phyloP scores from a whole-genome alignment of 1,140 invertebrate genomes.

The Panonychus citri region DNA sequence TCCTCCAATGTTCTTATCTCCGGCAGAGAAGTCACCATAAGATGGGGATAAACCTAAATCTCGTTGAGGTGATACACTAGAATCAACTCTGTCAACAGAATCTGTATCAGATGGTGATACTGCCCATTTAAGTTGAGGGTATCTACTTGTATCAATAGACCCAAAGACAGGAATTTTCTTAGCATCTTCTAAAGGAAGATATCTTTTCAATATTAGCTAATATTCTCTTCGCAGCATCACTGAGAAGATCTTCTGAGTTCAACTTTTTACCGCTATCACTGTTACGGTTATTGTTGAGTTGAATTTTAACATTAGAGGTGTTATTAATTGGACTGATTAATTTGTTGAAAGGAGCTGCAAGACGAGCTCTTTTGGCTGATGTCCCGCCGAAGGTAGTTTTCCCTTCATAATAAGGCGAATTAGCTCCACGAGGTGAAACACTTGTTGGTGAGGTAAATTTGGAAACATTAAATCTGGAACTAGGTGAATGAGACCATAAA shows the following conservation, averaged over 20 bases:
- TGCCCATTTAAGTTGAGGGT: not conserved
- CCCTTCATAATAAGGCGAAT: constrained; percentile 54
- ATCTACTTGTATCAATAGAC: not conserved
- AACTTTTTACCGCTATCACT: not conserved
- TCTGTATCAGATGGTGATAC: not conserved
- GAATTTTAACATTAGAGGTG: not conserved
- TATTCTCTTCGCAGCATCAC: constrained; percentile 23
- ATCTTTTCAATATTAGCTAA: constrained; percentile 22
- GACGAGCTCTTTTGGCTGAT: constrained; percentile 29
- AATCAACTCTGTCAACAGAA: too few relatives aligned
- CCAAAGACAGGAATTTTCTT: constrained; percentile 17
- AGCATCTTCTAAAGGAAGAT: constrained; percentile 24
- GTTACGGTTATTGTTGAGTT: not conserved
- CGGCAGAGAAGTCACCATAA: too few relatives aligned
- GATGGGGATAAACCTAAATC: too few relatives aligned
- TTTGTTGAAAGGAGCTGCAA: constrained; percentile 15
- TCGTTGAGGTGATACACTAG: too few relatives aligned
- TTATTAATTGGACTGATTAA: not conserved
- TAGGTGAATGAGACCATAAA: not conserved
- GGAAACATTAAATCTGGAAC: not conserved
- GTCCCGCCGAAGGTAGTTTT: constrained; percentile 53
- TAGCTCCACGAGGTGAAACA: not conserved
- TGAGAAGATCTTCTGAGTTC: constrained; percentile 17
- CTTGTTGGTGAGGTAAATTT: not conserved
- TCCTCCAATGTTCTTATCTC: too few relatives aligned